phyloP scores from a whole-genome alignment of 2,113 vertebrate species.

The Nyctibius bracteatus region DNA sequence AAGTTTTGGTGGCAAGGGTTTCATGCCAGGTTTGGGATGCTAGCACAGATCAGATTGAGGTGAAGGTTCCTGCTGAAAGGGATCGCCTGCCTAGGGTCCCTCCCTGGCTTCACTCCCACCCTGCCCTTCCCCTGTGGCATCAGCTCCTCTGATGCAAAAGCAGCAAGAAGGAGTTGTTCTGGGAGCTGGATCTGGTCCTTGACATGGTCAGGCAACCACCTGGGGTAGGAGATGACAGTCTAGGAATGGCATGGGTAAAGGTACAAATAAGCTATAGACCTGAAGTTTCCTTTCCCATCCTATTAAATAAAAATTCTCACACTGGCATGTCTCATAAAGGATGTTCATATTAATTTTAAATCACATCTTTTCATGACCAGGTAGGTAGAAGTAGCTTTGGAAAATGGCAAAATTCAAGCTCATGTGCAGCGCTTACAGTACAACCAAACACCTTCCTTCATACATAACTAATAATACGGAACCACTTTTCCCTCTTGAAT shows the following conservation, averaged over 20 bases:
- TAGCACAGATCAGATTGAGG: neutral
- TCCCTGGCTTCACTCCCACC: neutral
- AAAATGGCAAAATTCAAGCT: constrained; percentile 45
- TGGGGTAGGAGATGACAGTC: neutral
- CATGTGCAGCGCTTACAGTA: neutral
- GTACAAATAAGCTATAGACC: neutral
- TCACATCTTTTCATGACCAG: constrained; percentile 19
- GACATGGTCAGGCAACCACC: neutral
- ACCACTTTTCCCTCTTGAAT: neutral
- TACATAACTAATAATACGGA: neutral
- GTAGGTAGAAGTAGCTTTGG: constrained; percentile 49
- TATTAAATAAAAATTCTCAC: constrained; percentile 33
- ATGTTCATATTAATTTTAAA: constrained; percentile 31
- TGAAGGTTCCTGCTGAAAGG: neutral
- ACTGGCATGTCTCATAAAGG: constrained; percentile 21
- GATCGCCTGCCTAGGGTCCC: neutral
- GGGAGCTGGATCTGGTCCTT: neutral
- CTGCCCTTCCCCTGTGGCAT: neutral
- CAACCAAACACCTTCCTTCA: neutral
- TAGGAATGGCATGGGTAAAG: neutral
- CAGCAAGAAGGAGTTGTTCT: neutral
- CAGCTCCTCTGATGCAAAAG: neutral
- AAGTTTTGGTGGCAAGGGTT: neutral
- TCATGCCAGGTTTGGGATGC: neutral
- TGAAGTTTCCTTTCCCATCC: neutral